Conservation (phyloP, 2,797 vertebrate genomes). For the Lagorchestes hirsutus region DNA sequence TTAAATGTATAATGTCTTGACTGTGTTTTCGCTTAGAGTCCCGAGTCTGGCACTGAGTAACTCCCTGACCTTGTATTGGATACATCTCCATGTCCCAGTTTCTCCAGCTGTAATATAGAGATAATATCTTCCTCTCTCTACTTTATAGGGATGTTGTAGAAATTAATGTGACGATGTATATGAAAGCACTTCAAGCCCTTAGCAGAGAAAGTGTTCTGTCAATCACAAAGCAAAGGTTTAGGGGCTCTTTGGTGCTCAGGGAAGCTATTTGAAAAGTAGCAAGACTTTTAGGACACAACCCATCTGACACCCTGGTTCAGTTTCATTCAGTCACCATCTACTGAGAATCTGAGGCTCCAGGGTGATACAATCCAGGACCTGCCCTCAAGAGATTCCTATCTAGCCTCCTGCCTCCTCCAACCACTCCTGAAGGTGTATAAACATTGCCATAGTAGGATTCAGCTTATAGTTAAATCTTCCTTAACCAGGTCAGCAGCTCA, state of each 20-base stretch:
- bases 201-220: slow-evolving; percentile 35
- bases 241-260: slow-evolving; percentile 46
- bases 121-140: slow-evolving; percentile 29
- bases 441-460: slow-evolving; percentile 32
- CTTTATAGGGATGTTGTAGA: slow-evolving; percentile 51
- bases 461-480: slow-evolving; percentile 27
- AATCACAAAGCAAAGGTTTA: slow-evolving; percentile 3
- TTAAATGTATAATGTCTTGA: slow-evolving; percentile 18
- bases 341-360: background rate
- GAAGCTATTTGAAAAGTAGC: slow-evolving; percentile 51
- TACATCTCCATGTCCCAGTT: slow-evolving; percentile 39
- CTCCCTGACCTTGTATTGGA: background rate
- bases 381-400: background rate
- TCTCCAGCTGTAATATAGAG: background rate
- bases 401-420: background rate
- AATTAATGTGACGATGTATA: slow-evolving; percentile 22
- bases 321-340: background rate
- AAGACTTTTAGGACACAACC: slow-evolving; percentile 29
- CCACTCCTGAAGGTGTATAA: background rate
- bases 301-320: accelerated
- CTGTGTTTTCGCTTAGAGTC: background rate
- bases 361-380: background rate
- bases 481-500: slow-evolving; percentile 32
- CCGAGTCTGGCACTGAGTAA: slow-evolving; percentile 23
- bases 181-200: slow-evolving; percentile 40